Conservation (phyloP, 2,113 vertebrate species). For the Grammomys surdaster region DNA sequence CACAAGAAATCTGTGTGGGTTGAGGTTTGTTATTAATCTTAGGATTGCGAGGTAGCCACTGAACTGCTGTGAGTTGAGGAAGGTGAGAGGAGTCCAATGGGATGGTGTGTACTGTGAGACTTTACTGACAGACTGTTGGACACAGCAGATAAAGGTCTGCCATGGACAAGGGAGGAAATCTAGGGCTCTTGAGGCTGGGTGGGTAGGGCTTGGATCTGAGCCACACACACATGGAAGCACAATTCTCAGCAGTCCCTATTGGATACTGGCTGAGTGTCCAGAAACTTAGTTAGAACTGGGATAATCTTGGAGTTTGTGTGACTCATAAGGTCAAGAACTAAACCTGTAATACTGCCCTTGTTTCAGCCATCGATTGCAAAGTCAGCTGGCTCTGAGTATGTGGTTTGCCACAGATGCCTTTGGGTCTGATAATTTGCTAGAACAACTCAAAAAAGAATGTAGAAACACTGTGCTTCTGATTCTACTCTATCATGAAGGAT, state of each 20-base stretch:
- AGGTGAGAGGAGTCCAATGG: not conserved
- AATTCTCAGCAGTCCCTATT: not conserved
- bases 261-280: not conserved
- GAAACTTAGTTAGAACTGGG: not conserved
- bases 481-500: accelerated
- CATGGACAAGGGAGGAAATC: not conserved
- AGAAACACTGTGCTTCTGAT: not conserved
- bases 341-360: not conserved
- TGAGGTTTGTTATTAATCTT: not conserved
- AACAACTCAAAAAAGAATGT: not conserved
- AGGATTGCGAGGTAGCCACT: too few species aligned
- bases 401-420: not conserved
- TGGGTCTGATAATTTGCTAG: not conserved
- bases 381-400: too few species aligned
- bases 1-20: not conserved
- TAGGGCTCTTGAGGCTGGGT: not conserved
- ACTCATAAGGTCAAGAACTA: too few species aligned
- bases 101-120: not conserved
- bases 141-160: not conserved
- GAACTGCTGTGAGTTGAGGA: not conserved
- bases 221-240: not conserved
- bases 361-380: not conserved
- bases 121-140: not conserved
- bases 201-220: not conserved
- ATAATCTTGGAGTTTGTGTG: not conserved